Evolutionary conservation across 2,113 vertebrate species (phyloP), one percentile per base, ranked within the genome.

Genomic region (Corvus moneduloides): DNA sequence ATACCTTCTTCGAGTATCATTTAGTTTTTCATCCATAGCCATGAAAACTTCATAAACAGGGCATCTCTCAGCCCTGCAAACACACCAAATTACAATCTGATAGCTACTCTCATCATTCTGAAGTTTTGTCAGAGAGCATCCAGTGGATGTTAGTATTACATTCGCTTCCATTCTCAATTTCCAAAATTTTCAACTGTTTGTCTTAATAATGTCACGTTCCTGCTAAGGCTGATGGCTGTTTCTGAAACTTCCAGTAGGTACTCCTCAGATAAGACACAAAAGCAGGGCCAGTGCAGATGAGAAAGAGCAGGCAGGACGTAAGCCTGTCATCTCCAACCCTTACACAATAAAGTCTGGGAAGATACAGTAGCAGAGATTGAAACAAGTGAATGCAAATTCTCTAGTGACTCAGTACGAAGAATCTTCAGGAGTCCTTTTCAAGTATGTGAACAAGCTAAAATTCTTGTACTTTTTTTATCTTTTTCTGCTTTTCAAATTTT

Each of bases 61-160:
- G 93, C 90, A 97, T 89, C 91, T 84, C 91, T 95, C 92, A 97
- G 92, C 95, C 89, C 92, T 96, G 89, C 82, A 96, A 97, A 96
- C 87, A 93, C 69, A 94, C 91, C 93, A 79, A 96, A 86, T 94
- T 95, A 95, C 69, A 87, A 64, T 86, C 92, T 59, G 84, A 88
- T 43, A 87, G 90, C 88, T 94, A 73, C 75, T 89, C 86, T 91
- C 52, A 51, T 59, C 2, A 41, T 84, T 77, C 71, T 39, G 62
- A 88, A 62, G 46, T 89, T 88, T 67, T 46, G 64, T 91, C 51
- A 90, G 73, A 79, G 27, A 79, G 28, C 39, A 90, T 44, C 79
- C 68, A 71, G 52, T 27, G 48, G 48, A 90, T n/a, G 54, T 67
- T 73, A 89, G 13, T 24, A 81, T 11, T 19, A 87, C 48, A 52